phyloP scores from a whole-genome alignment of 2,888 invertebrate genomes.

The Agrotis puta region DNA sequence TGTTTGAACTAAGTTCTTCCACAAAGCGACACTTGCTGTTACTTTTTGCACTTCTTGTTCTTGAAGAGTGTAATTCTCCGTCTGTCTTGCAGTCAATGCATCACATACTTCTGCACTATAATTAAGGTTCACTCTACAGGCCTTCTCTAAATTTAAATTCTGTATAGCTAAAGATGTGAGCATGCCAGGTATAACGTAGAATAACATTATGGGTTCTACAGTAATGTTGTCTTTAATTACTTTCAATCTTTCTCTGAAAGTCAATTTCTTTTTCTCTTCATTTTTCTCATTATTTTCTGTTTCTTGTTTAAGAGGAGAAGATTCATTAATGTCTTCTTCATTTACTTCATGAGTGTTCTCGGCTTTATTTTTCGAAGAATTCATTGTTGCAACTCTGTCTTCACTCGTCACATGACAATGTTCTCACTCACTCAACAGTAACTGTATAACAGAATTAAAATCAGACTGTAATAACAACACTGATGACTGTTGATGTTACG shows the following conservation, averaged over 20 bases:
- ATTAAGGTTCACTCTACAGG: conserved; percentile 95
- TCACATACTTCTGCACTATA: conserved; percentile 94
- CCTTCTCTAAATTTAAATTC: conserved; percentile 93
- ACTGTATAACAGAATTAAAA: conserved; percentile 57
- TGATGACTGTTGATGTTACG: conserved; percentile 52
- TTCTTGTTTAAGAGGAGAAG: conserved; percentile 74
- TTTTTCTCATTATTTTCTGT: conserved; percentile 57
- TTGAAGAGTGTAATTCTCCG: conserved; percentile 90
- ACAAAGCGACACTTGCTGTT: conserved; percentile 95
- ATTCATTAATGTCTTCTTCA: conserved; percentile 72
- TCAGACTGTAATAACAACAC: conserved; percentile 39
- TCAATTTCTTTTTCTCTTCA: conserved; percentile 70
- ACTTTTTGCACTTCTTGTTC: conserved; percentile 93
- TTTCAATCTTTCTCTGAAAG: conserved; percentile 78
- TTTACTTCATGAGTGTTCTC: conserved; percentile 53
- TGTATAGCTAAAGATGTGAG: conserved; percentile 95
- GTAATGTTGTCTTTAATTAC: conserved; percentile 91
- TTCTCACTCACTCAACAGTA: conserved; percentile 34
- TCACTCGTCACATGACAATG: conserved; percentile 18
- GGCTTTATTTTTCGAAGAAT: conserved; percentile 44
- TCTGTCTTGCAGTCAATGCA: conserved; percentile 93
- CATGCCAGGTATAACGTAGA: conserved; percentile 92
- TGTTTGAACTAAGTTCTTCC: conserved; percentile 96
- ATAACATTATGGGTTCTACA: conserved; percentile 94
- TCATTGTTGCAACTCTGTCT: conserved; percentile 36